Evolutionary conservation across 2,797 vertebrate genomes (phyloP), one percentile per base, ranked within the genome.

Genomic region (Gymnoscopelus braueri): DNA sequence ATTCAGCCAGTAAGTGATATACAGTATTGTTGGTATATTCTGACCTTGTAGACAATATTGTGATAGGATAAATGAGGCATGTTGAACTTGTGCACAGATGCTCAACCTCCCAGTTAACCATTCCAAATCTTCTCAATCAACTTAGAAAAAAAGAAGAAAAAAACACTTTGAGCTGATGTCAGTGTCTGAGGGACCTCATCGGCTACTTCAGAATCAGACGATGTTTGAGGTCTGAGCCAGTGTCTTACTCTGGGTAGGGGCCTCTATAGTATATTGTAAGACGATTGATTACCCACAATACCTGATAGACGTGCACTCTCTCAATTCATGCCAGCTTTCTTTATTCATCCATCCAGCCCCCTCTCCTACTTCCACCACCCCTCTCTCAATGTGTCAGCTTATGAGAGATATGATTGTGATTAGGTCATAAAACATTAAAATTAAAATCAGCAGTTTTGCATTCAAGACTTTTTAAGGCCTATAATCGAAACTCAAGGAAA

Each of bases 281-380:
- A 91, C 88, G 90, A 92, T 93, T 92, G 90, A 92, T 93, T 92
- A 93, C 83, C 85, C n/a, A n/a, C n/a, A 93, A 93, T 89, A 88
- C 89, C 82, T 84, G 80, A 87, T 88, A 29, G 77, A 88, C 84
- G 77, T 88, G 87, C 84, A 3, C 32, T 90, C 85, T 78, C 83
- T 82, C 76, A 83, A 72, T 85, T 77, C 75, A 74, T 87, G 86
- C 88, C 89, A 91, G 87, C 82, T 87, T 87, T 80, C 91, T 89
- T 89, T 85, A 88, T 85, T 83, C 82, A 75, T 86, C 82, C 72
- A 3, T 85, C 80, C 64, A 80, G 88, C 80, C 58, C 67, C 75
- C 79, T 53, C 77, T 85, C 74, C 75, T 84, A 67, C 73, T 59
- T 71, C 73, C 47, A 50, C 47, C 3, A 35, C n/a, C 39, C 79